A percentile compares a stretch with the other conserved stretches of the same genome.
Conservation (phyloP, 2,797 vertebrate species). For the Taenioides sp. region DNA sequence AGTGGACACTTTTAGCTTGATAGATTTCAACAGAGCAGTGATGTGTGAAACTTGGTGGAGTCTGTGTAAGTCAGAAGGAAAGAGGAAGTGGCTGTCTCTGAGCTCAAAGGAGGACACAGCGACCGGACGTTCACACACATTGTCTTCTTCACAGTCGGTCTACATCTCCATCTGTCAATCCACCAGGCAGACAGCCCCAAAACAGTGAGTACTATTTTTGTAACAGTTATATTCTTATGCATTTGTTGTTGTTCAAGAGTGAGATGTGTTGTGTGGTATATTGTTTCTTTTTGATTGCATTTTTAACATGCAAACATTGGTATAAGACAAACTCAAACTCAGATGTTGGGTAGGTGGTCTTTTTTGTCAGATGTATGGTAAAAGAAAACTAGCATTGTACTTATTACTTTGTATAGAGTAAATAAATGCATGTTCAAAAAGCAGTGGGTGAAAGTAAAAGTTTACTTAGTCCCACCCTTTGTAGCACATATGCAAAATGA, state of each 20-base stretch:
- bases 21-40: conserved; percentile 15
- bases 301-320: not conserved
- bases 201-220: conserved; percentile 1
- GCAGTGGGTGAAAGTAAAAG: not conserved
- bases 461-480: not conserved
- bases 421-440: not conserved
- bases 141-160: not conserved
- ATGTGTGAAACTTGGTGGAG: conserved; percentile 34
- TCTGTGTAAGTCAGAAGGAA: conserved; percentile 34
- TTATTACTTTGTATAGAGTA: not conserved
- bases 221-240: not conserved
- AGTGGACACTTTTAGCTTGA: not conserved
- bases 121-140: conserved; percentile 1
- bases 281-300: not conserved
- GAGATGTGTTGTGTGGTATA: not conserved
- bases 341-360: not conserved
- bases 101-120: conserved; percentile 7
- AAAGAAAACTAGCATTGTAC: not conserved
- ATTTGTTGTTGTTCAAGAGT: not conserved
- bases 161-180: conserved; percentile 3
- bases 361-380: not conserved
- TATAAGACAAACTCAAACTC: not conserved
- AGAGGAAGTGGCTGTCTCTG: conserved; percentile 65
- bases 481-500: not conserved
- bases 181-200: not conserved